phyloP scores from a whole-genome alignment of 2,888 invertebrate genomes.

The Helleia helle region DNA sequence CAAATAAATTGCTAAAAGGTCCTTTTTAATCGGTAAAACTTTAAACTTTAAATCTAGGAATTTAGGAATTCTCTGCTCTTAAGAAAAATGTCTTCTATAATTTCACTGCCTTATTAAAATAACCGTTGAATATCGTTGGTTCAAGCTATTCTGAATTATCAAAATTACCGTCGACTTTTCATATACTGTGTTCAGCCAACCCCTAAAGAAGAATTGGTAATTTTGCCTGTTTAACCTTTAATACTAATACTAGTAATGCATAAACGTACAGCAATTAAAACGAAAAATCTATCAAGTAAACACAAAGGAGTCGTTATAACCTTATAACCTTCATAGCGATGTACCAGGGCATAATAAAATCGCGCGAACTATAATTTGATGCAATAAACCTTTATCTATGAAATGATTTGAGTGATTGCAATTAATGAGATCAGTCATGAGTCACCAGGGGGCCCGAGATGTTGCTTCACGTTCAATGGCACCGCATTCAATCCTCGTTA shows the following conservation, averaged over 20 bases:
- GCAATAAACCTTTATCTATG: constrained; percentile 15
- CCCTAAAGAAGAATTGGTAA: too few relatives aligned
- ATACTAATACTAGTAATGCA: neutral
- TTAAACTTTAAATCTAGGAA: too few relatives aligned
- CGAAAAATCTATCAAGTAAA: constrained; percentile 6
- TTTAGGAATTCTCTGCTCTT: too few relatives aligned
- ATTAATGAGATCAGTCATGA: constrained; percentile 25
- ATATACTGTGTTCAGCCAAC: too few relatives aligned
- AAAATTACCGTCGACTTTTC: too few relatives aligned
- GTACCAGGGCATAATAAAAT: constrained; percentile 10
- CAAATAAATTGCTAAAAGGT: too few relatives aligned
- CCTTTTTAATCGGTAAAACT: too few relatives aligned
- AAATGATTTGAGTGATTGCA: constrained; percentile 21
- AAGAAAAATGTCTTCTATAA: too few relatives aligned
- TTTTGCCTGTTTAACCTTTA: too few relatives aligned
- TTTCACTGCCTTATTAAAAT: too few relatives aligned
- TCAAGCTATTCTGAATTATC: too few relatives aligned
- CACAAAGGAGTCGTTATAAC: constrained; percentile 4
- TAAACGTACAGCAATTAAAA: constrained; percentile 4
- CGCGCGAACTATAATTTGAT: constrained; percentile 16
- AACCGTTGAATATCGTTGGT: too few relatives aligned
- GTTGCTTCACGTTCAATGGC: constrained; percentile 23
- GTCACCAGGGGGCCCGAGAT: constrained; percentile 15
- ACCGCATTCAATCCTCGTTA: constrained; percentile 35
- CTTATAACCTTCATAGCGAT: constrained; percentile 6